phyloP scores from a whole-genome alignment of 2,113 vertebrate species.

The Dinomys branickii region DNA sequence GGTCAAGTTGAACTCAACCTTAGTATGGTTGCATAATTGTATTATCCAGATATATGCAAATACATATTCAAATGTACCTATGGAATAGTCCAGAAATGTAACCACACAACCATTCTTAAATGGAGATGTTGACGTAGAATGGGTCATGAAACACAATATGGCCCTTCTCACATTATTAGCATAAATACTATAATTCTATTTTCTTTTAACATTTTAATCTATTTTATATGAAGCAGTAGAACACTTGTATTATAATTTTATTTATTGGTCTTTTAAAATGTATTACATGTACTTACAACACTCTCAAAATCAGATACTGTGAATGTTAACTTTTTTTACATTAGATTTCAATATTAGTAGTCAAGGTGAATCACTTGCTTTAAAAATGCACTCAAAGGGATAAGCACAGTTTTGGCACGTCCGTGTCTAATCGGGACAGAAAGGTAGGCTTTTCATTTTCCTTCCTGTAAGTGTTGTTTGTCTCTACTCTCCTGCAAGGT shows the following conservation, averaged over 20 bases:
- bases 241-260: background rate
- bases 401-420: background rate
- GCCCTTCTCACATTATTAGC: background rate
- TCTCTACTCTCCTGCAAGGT: background rate
- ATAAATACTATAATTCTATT: background rate
- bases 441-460: background rate
- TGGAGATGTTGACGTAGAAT: background rate
- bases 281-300: background rate
- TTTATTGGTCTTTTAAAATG: background rate
- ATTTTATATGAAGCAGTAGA: background rate
- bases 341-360: background rate
- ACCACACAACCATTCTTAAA: background rate
- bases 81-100: background rate
- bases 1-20: background rate
- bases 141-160: background rate
- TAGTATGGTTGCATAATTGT: background rate
- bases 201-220: conserved; percentile 2
- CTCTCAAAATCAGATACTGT: background rate
- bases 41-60: background rate
- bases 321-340: background rate
- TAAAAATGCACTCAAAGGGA: background rate
- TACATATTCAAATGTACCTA: background rate
- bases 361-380: background rate
- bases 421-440: background rate
- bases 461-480: background rate